A percentile compares a stretch with the other conserved stretches of the same genome.
Conservation (phyloP, 2,888 invertebrate genomes). For the Pyrochroa serraticornis region DNA sequence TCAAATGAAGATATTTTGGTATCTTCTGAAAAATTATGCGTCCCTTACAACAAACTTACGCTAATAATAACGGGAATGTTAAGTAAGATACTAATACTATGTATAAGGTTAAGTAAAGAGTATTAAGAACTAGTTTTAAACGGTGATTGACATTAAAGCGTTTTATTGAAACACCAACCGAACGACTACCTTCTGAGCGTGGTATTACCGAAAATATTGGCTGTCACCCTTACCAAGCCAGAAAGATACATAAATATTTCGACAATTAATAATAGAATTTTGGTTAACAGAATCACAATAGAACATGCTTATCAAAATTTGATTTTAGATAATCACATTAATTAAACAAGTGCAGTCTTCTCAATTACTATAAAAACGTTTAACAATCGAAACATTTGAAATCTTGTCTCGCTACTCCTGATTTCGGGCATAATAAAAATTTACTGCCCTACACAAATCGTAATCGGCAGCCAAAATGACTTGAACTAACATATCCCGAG, state of each 20-base stretch:
- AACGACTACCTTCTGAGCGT: too few relatives aligned
- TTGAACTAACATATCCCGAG: conserved; percentile 60
- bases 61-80: too few relatives aligned
- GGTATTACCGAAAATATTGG: too few relatives aligned
- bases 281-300: conserved; percentile 16
- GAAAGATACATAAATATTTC: conserved; percentile 8
- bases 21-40: too few relatives aligned
- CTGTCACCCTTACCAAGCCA: background rate
- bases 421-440: conserved; percentile 61
- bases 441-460: conserved; percentile 65
- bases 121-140: too few relatives aligned
- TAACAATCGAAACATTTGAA: conserved; percentile 2
- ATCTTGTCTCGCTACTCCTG: conserved; percentile 30
- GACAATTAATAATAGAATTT: conserved; percentile 16
- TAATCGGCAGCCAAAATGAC: conserved; percentile 65
- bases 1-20: too few relatives aligned
- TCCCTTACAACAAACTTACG: too few relatives aligned
- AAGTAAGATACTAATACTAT: too few relatives aligned
- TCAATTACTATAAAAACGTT: background rate
- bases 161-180: too few relatives aligned
- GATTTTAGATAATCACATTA: background rate
- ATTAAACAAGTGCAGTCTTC: background rate
- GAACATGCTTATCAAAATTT: conserved; percentile 9
- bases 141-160: too few relatives aligned
- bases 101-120: too few relatives aligned